Evolutionary conservation across 2,113 vertebrate genomes (phyloP).

Genomic region (Noctilio leporinus): DNA sequence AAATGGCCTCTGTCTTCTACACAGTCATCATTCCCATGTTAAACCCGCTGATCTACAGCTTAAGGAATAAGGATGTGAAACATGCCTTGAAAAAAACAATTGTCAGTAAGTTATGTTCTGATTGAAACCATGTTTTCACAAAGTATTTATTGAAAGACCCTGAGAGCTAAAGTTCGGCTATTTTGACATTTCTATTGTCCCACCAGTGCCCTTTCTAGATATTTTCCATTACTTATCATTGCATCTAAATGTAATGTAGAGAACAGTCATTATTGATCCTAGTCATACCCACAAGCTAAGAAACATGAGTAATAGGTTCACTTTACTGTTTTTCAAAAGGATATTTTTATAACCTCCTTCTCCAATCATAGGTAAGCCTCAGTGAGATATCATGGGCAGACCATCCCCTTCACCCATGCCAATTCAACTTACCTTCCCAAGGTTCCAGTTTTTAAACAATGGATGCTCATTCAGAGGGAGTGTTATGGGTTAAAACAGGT

Average conservation of each 20-base stretch:
- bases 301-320: neutral
- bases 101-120: neutral
- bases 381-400: neutral
- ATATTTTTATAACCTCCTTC: rapidly evolving
- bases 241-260: neutral
- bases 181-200: neutral
- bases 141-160: neutral
- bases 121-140: neutral
- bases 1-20: too few species aligned
- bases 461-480: rapidly evolving
- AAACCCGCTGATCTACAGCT: conserved; percentile 64
- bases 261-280: neutral
- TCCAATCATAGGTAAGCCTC: neutral
- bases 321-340: neutral
- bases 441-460: neutral
- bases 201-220: neutral
- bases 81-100: conserved; percentile 22
- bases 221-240: neutral
- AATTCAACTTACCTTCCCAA: neutral
- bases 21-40: too few species aligned
- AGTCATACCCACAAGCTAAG: neutral
- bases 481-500: neutral
- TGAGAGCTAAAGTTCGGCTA: neutral
- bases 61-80: conserved; percentile 68
- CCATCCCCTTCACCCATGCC: too few species aligned